Conservation (phyloP, 2,797 vertebrate species). For the Cyprinodon diabolis region DNA sequence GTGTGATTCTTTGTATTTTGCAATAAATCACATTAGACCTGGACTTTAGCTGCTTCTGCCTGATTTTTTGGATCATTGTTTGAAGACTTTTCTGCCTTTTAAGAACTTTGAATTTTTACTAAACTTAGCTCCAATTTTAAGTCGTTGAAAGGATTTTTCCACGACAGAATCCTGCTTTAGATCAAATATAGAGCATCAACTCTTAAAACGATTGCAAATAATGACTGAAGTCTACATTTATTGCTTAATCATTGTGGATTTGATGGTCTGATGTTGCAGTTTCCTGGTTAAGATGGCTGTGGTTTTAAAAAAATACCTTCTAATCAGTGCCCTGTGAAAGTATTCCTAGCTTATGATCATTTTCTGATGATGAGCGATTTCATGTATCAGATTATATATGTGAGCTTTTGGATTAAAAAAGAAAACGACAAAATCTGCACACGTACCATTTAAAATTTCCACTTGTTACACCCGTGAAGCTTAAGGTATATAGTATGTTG, state of each 20-base stretch:
- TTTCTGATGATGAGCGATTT: neutral
- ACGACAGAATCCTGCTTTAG: neutral
- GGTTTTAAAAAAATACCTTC: neutral
- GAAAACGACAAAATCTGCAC: neutral
- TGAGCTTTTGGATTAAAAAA: neutral
- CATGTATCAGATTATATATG: neutral
- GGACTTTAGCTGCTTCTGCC: too few relatives aligned
- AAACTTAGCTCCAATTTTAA: too few relatives aligned
- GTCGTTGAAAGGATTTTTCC: too few relatives aligned
- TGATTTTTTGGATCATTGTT: too few relatives aligned
- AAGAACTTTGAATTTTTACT: too few relatives aligned
- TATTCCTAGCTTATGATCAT: too few relatives aligned
- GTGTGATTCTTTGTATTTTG: too few relatives aligned
- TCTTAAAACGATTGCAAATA: neutral
- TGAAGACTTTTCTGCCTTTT: too few relatives aligned
- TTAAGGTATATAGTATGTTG: too few relatives aligned
- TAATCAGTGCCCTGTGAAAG: neutral
- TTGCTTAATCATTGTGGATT: neutral
- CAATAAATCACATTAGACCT: too few relatives aligned
- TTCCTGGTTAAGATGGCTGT: constrained; percentile 13
- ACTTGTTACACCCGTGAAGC: too few relatives aligned
- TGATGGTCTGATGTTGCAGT: neutral
- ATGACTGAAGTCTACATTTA: neutral
- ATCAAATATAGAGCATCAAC: neutral
- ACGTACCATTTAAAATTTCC: neutral